Evolutionary conservation across 2,797 vertebrate species (phyloP).

Genomic region (Denticeps clupeoides): DNA sequence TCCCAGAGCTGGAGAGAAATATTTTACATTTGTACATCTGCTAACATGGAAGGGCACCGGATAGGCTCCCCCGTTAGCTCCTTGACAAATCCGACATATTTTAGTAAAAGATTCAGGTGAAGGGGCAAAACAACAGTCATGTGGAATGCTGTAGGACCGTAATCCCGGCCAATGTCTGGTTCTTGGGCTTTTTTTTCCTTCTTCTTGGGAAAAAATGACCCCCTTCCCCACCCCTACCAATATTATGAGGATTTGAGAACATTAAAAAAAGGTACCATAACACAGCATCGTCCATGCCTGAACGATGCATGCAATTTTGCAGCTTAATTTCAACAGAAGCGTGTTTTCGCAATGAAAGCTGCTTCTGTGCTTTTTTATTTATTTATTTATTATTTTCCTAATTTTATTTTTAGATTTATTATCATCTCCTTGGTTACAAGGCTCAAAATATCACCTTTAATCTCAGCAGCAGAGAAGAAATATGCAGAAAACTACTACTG

Average conservation of each 20-base stretch:
- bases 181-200: too few species aligned
- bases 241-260: constrained; percentile 14
- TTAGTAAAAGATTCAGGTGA: too few species aligned
- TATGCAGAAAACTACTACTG: too few species aligned
- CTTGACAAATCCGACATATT: too few species aligned
- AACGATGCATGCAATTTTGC: not conserved
- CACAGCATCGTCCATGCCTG: not conserved
- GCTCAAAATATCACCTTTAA: not conserved
- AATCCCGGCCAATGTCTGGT: too few species aligned
- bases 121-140: too few species aligned
- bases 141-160: too few species aligned
- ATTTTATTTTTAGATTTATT: constrained; percentile 14
- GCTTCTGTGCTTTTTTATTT: constrained; percentile 9
- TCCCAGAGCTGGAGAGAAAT: not conserved
- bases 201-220: not conserved
- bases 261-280: not conserved
- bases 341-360: not conserved
- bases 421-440: constrained; percentile 1
- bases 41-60: too few species aligned
- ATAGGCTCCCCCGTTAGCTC: too few species aligned
- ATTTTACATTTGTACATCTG: too few species aligned
- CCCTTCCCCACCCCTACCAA: not conserved
- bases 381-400: not conserved
- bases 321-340: not conserved
- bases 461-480: not conserved